Percentiles rank a stretch among this genome's conserved stretches.
Conservation (phyloP, 2,888 invertebrate species). For the Ichneumoninae sp. region DNA sequence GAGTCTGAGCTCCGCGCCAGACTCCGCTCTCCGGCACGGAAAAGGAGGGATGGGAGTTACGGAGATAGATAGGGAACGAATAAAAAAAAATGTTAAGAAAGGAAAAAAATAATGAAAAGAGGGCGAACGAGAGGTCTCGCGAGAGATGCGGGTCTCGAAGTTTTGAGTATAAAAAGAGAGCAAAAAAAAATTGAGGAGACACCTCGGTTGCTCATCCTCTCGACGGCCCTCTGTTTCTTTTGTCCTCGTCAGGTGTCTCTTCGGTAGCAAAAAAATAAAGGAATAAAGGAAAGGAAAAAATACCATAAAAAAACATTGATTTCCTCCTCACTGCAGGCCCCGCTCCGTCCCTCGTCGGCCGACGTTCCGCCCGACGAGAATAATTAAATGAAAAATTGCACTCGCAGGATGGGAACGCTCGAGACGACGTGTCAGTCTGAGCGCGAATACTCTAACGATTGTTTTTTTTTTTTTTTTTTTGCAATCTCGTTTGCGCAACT, state of each 20-base stretch:
- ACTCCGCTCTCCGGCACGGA: conserved; percentile 29
- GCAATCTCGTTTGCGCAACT: conserved; percentile 24
- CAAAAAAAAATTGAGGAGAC: conserved; percentile 25
- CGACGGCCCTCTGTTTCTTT: not conserved
- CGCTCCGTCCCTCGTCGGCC: not conserved
- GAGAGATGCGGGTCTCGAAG: conserved; percentile 19
- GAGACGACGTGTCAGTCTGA: not conserved
- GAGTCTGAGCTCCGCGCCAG: conserved; percentile 22
- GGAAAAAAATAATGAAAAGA: not conserved
- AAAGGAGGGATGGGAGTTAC: not conserved
- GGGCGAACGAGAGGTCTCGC: conserved; percentile 10
- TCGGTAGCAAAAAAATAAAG: not conserved
- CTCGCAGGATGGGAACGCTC: not conserved
- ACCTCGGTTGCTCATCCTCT: conserved; percentile 13
- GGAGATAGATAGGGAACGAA: not conserved
- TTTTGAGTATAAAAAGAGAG: not conserved
- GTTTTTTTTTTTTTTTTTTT: not conserved
- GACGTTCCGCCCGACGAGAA: not conserved
- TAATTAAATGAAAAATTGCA: conserved; percentile 39
- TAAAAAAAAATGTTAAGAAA: not conserved
- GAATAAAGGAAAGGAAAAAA: not conserved
- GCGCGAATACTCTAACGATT: conserved; percentile 4
- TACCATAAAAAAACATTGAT: conserved; percentile 8
- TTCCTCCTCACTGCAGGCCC: conserved; percentile 25
- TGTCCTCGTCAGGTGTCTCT: conserved; percentile 16